Base-by-base conservation (phyloP, 2,113 vertebrate species). In the Bos indicus region DNA sequence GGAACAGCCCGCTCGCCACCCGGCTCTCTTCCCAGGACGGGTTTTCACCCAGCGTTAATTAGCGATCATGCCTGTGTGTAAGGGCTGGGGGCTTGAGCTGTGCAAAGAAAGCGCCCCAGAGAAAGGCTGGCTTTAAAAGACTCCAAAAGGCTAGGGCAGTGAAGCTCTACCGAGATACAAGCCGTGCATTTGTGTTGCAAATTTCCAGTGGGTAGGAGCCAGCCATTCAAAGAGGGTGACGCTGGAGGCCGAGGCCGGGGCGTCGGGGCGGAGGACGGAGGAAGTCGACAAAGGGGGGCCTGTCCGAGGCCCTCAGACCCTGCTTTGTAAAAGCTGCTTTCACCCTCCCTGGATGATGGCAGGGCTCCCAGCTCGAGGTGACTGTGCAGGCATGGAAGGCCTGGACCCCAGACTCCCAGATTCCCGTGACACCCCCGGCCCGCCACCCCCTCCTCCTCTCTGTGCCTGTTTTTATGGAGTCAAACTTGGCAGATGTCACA, bases 281-380 rank as follows among this genome's bases (percentile, higher is more conserved):
- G 82, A 71, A 46, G 48, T 7, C 7, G 16, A 98, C 97, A 97
- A 97, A 97, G 93, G 80, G 91, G 91, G 87, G 83, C 71, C 94
- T 98, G 91, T 98, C 92, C 74, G 51, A 15, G 19, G 59, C 54
- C 40, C 89, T 98, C 95, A 97, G 97, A 91, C 86, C 62, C 85
- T 26, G 91, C 95, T 97, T 97, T 97, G 93, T 97, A 67, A 97
- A 97, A 96, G 67, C 95, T 74, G 85, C 94, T 97, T 97, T 98
- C 94, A 94, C 71, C n/a, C 77, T 93, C 87, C 59, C 54, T 64
- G 93, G 78, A 59, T 64, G 17, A 92, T 56, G 94, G 71, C 82
- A 26, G 94, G 2, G 1, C 89, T 97, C 95, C 96, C 97, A 97
- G 89, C 26, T 74, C 0, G 6, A 92, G 94, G 88, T 77, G 82